Percentiles rank a stretch among this genome's conserved stretches.
Evolutionary conservation across 2,888 invertebrate genomes (phyloP).

Genomic region (Monopis laevigella): DNA sequence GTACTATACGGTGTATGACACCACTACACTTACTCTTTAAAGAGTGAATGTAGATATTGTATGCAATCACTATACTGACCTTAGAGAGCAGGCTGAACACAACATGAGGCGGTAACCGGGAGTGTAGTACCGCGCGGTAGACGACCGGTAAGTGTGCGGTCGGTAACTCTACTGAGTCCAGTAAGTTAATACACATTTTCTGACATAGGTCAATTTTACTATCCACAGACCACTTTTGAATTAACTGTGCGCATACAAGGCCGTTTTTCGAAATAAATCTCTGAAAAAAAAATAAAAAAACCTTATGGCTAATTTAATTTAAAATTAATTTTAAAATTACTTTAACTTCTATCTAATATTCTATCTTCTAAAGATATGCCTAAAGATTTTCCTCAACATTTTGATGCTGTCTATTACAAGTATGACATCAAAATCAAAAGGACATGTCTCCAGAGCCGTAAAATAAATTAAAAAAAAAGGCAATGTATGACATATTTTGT

Average conservation of each 20-base stretch:
- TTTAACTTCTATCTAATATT: too few species aligned
- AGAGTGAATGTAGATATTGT: neutral
- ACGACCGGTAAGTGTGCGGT: conserved; percentile 26
- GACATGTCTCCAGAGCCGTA: too few species aligned
- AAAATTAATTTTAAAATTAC: neutral
- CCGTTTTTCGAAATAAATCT: conserved; percentile 35
- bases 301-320: neutral
- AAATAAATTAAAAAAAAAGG: neutral
- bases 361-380: too few species aligned
- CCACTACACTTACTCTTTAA: too few species aligned
- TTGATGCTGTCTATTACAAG: too few species aligned
- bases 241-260: conserved; percentile 23
- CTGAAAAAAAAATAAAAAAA: conserved; percentile 27
- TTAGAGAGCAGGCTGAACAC: conserved; percentile 46
- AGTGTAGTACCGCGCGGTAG: conserved; percentile 30
- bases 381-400: too few species aligned
- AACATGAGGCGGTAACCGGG: conserved; percentile 26
- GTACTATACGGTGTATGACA: too few species aligned
- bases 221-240: conserved; percentile 26
- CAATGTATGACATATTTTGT: neutral
- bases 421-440: too few species aligned
- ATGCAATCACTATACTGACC: conserved; percentile 24
- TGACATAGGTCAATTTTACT: conserved; percentile 23
- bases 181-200: conserved; percentile 30
- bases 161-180: conserved; percentile 29